Percentiles rank a stretch among this genome's conserved stretches.
These are phyloP conservation scores for Siderastrea radians DNA, from an alignment of 92 coral and sea anemone species.

Conservation along the genomic window DNA sequence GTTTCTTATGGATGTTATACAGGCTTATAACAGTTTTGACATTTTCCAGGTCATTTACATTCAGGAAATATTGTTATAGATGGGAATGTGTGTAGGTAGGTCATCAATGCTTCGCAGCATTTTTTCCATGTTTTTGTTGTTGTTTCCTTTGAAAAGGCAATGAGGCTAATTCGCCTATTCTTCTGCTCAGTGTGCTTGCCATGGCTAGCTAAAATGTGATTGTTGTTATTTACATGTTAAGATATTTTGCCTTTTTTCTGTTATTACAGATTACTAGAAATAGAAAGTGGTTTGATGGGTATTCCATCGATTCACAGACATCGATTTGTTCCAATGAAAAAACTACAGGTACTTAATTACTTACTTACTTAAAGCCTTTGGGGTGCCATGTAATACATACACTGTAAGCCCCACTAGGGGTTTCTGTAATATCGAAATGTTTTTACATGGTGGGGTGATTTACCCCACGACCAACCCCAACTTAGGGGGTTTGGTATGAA, in stretches of 20 bases:
- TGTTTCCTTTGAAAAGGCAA: no score
- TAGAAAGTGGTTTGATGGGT: constrained; percentile 93
- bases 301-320: constrained; percentile 92
- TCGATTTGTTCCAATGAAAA: constrained; percentile 91
- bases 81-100: constrained; percentile 94
- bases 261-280: constrained; percentile 83
- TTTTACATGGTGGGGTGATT: no score
- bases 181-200: neutral
- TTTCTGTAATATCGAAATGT: no score
- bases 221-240: neutral
- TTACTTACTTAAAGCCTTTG: no score
- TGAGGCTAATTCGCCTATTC: no score
- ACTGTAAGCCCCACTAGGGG: no score
- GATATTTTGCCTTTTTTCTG: neutral
- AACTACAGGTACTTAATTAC: constrained; percentile 76
- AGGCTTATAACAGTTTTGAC: neutral
- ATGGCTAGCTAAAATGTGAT: no score
- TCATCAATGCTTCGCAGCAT: neutral
- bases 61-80: constrained; percentile 95
- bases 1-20: neutral
- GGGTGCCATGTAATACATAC: no score
- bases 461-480: no score
- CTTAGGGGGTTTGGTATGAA: no score
- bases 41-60: constrained; percentile 89
- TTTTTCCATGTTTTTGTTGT: no score